Conservation (phyloP, 2,113 vertebrate genomes). For the Addax nasomaculatus region DNA sequence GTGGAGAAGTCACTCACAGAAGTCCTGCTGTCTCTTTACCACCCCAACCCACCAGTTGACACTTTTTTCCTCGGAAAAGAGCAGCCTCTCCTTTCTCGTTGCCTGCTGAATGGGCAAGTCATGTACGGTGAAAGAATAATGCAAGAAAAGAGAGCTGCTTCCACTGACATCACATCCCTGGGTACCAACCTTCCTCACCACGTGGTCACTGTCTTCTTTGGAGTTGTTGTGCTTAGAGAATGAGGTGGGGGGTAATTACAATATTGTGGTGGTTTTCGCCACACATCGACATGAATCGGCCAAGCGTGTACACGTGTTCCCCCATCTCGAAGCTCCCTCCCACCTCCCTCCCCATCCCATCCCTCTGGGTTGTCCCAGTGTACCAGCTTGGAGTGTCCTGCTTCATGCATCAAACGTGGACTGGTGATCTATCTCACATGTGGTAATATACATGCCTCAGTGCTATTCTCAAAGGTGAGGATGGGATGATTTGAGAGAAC, state of each 20-base stretch:
- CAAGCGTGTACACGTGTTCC: background rate
- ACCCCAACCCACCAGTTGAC: background rate
- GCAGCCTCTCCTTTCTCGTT: background rate
- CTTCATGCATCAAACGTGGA: background rate
- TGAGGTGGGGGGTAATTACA: background rate
- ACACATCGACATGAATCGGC: accelerated
- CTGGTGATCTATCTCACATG: background rate
- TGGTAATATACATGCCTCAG: background rate
- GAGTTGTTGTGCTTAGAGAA: background rate
- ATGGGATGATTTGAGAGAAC: background rate
- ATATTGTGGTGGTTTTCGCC: background rate
- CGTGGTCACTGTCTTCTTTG: background rate
- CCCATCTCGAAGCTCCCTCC: background rate
- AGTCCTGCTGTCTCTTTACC: background rate
- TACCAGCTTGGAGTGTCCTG: background rate
- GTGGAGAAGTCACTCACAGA: background rate
- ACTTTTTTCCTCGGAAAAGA: background rate
- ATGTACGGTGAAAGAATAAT: background rate
- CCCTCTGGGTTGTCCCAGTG: background rate
- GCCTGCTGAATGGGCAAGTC: background rate
- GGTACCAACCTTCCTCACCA: background rate
- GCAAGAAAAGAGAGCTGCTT: background rate
- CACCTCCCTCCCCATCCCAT: background rate
- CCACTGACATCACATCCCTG: background rate
- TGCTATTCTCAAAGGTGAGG: background rate